Percentiles rank a stretch among this genome's conserved stretches.
phyloP scores from a whole-genome alignment of 2,888 invertebrate genomes.

The Bhutanitis thaidina region DNA sequence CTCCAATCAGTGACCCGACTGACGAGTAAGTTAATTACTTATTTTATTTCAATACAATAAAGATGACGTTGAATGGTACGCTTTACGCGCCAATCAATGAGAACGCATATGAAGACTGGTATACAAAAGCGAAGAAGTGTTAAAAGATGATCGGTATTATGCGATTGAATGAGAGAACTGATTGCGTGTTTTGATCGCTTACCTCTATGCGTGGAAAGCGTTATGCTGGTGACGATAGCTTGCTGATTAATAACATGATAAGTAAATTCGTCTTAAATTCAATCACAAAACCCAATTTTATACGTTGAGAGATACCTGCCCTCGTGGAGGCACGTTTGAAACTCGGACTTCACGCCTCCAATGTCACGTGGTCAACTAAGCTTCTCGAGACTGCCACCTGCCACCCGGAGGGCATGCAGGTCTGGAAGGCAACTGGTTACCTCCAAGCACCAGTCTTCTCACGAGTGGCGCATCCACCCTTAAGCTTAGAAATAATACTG shows the following conservation, averaged over 20 bases:
- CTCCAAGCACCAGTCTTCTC: too few species aligned
- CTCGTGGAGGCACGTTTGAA: too few species aligned
- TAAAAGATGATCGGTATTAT: constrained; percentile 66
- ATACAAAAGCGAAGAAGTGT: constrained; percentile 54
- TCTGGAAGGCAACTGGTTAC: too few species aligned
- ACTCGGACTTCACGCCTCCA: too few species aligned
- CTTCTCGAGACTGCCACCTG: too few species aligned
- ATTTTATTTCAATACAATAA: constrained; percentile 14
- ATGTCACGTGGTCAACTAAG: too few species aligned
- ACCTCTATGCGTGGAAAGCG: constrained; percentile 35
- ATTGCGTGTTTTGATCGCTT: constrained; percentile 63
- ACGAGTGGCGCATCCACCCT: too few species aligned
- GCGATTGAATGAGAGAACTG: constrained; percentile 56
- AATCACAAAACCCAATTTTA: too few species aligned
- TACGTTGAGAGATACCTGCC: too few species aligned
- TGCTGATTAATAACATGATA: neutral
- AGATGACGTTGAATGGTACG: constrained; percentile 19
- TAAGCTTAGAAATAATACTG: too few species aligned
- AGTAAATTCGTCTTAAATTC: too few species aligned
- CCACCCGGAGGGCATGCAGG: too few species aligned
- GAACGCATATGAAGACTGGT: constrained; percentile 38
- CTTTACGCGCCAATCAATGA: constrained; percentile 29
- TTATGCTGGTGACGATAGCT: constrained; percentile 25
- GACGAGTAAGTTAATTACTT: constrained; percentile 15
- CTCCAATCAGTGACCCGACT: constrained; percentile 7